Evolutionary conservation across 2,888 invertebrate genomes (phyloP).

Genomic region (Andrena trimmerana): DNA sequence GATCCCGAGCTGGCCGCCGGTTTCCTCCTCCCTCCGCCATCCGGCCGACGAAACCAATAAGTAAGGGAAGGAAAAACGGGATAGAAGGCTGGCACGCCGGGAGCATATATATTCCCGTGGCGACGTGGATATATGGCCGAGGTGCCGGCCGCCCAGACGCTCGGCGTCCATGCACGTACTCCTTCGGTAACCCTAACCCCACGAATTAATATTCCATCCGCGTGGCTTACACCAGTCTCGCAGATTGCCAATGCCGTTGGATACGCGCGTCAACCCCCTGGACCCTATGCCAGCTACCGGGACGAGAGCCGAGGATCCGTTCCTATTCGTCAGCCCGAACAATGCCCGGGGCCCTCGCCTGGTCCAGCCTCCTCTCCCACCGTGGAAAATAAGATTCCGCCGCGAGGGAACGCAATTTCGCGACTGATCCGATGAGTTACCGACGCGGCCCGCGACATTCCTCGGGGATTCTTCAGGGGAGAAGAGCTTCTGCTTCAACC

Average conservation of each 20-base stretch:
- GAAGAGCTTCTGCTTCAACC: neutral
- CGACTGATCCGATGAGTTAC: conserved; percentile 59
- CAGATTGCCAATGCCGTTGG: conserved; percentile 79
- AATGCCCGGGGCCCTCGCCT: conserved; percentile 48
- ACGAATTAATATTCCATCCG: conserved; percentile 83
- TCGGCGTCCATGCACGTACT: conserved; percentile 38
- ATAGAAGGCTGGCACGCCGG: conserved; percentile 57
- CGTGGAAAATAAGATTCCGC: conserved; percentile 68
- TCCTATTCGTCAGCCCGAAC: conserved; percentile 66
- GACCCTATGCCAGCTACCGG: conserved; percentile 66
- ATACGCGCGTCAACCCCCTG: conserved; percentile 57
- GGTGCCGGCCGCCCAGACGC: conserved; percentile 12
- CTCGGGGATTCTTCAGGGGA: conserved; percentile 6
- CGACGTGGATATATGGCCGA: conserved; percentile 55
- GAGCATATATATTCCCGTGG: conserved; percentile 65
- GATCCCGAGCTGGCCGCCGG: conserved; percentile 62
- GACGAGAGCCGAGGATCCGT: conserved; percentile 41
- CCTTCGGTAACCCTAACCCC: conserved; percentile 74
- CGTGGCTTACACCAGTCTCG: conserved; percentile 76
- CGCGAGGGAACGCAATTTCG: conserved; percentile 46
- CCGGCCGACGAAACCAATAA: conserved; percentile 82
- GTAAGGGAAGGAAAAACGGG: conserved; percentile 76
- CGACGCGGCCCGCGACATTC: conserved; percentile 12
- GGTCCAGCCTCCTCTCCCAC: conserved; percentile 25
- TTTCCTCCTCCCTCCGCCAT: conserved; percentile 68